Evolutionary conservation across 2,797 vertebrate species (phyloP).

Genomic region (Momotus momota): DNA sequence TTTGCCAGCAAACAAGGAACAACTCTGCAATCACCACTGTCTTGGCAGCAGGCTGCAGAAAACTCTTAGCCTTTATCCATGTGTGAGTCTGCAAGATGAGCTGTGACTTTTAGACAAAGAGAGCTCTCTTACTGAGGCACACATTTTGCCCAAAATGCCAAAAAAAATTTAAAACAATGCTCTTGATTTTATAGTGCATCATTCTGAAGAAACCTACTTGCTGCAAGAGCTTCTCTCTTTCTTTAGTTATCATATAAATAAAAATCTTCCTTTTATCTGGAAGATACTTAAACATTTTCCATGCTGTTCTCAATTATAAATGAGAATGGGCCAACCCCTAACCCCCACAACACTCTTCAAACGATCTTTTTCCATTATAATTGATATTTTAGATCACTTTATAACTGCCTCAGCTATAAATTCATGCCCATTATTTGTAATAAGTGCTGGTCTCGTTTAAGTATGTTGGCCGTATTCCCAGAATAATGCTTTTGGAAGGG

Average conservation of each 20-base stretch:
- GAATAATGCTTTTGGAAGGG: conserved; percentile 56
- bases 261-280: background rate
- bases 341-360: conserved; percentile 5
- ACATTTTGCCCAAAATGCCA: background rate
- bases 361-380: conserved; percentile 38
- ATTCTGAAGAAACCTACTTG: background rate
- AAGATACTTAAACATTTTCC: conserved; percentile 15
- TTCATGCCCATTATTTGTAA: conserved; percentile 52
- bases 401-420: conserved; percentile 46
- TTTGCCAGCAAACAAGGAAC: background rate
- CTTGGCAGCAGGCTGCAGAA: background rate
- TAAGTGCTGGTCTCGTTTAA: conserved; percentile 46
- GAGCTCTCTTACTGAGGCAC: background rate
- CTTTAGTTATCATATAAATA: background rate
- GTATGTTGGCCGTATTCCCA: conserved; percentile 51
- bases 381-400: conserved; percentile 53
- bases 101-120: background rate
- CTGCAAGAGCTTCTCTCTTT: background rate
- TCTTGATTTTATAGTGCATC: background rate
- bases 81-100: background rate
- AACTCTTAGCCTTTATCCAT: background rate
- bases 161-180: background rate
- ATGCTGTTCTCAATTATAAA: conserved; percentile 30
- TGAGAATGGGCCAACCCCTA: conserved; percentile 18
- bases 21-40: background rate